Base-by-base conservation (phyloP, 2,113 vertebrate genomes). In the Oxygymnocypris stewartii region DNA sequence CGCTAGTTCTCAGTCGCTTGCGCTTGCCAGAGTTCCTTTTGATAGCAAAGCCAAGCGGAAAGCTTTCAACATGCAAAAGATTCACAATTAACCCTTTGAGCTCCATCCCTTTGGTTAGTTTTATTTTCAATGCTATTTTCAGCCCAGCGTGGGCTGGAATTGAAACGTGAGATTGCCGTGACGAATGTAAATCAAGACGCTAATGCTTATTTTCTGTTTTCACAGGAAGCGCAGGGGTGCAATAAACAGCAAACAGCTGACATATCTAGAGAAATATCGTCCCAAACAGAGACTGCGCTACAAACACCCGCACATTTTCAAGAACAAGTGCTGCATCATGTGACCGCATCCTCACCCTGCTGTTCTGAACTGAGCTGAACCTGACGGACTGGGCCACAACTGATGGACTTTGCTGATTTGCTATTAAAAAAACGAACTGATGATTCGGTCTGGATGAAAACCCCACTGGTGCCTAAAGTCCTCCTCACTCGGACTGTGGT, bases 191-290 rank as follows among this genome's bases (percentile, higher is more conserved):
- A 59, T 61, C 5, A 16, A 61, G 37, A 10, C 44, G 6, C 13
- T 75, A 6, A 9, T 54, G 35, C 28, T 8, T 5, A 16, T 87
- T 71, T 54, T 42, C 12, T 59, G 65, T 16, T 86, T 20, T 87
- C 89, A 47, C 92, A 96, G 96, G 93, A 97, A 96, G 89, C 96
- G 96, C 80, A 92, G 96, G 1, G 96, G 96, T 4, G 96, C 96
- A 79, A 96, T 97, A 92, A 97, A 97, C 95, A 97, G 96, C 94
- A 97, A 96, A 79, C 96, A 97, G 91, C 95, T 97, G 84, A 96
- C 93, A 0, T 97, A 96, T 91, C 91, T 97, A 93, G 96, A 97
- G 88, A 96, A 97, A 86, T 97, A 97, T 92, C 94, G 96, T 86
- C 96, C 96, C 25, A 96, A 95, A 89, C 96, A 96, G 93, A 95